Base-by-base conservation (phyloP, 1,140 invertebrate species). In the Phenacoccus solenopsis region DNA sequence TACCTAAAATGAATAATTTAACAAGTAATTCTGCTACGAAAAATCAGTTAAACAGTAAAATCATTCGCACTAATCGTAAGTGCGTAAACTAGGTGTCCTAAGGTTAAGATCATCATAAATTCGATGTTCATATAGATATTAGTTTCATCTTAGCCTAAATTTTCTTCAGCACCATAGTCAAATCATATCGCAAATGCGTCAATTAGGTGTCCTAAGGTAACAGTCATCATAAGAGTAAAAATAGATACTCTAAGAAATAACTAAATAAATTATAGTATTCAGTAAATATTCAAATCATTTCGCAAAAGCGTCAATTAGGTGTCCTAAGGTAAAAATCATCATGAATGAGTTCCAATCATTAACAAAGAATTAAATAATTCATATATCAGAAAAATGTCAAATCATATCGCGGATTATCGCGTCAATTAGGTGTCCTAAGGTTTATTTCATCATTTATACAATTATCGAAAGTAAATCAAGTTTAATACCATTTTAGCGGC, bases 401-500 rank as follows among this genome's bases (percentile, higher is more conserved):
- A 49, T 49, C 38, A 49, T 49, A 49, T 49, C 38, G 38, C 38
- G 20, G 12, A n/a, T n/a, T n/a, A 49, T 16, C 12, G 38, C 38
- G 38, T 49, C 38, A 10, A 49, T 49, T 49, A 49, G 38, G 38
- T 49, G 38, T 49, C 38, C 38, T 49, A 49, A 49, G 38, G 38
- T 32, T 32, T 13, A 32, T 5, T 7, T 32, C 30, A 32, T 32
- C 30, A 32, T 32, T 5, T 32, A 32, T 5, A 7, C 30, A 32
- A 32, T 32, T 32, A 32, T 32, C 30, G 13, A 32, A 32, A 32
- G 5, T 32, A 7, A 7, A 32, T n/a, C n/a, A n/a, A n/a, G n/a
- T n/a, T n/a, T n/a, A n/a, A 2, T 84, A 95, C 93, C 96, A 99
- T 98, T 88, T 98, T 98, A 49, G 97, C 97, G 74, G 98, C 96